phyloP scores from a whole-genome alignment of 2,888 invertebrate genomes.

The Pristionchus arcanus region DNA sequence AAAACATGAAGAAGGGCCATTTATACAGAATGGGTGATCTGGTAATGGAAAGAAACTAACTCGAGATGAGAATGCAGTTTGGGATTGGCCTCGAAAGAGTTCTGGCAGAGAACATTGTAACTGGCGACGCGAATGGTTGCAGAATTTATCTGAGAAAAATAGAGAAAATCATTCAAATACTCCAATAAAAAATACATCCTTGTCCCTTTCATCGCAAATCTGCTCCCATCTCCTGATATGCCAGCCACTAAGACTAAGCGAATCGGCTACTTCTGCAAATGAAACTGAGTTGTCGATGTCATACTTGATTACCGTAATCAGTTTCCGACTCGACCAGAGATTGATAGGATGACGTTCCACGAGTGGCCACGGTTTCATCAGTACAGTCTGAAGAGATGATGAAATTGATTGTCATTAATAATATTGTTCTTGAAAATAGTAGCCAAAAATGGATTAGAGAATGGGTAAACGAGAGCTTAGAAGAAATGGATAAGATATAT shows the following conservation, averaged over 20 bases:
- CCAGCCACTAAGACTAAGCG: not conserved
- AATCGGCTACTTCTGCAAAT: not conserved
- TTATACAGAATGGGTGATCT: too few relatives aligned
- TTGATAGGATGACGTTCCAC: not conserved
- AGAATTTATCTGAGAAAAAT: not conserved
- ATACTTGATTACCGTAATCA: not conserved
- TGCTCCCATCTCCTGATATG: not conserved
- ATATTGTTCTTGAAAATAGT: too few relatives aligned
- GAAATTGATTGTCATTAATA: not conserved
- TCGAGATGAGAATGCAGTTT: not conserved
- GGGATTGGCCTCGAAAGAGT: not conserved
- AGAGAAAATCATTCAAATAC: not conserved
- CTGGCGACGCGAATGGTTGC: constrained; percentile 1
- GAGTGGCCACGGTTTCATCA: not conserved
- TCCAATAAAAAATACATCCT: not conserved
- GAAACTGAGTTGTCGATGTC: not conserved
- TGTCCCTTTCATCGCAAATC: not conserved
- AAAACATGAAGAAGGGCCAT: too few relatives aligned
- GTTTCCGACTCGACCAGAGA: not conserved
- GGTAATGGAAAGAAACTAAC: not conserved
- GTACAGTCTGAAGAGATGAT: not conserved
- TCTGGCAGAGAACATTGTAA: constrained; percentile 16
- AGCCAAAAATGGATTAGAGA: too few relatives aligned
- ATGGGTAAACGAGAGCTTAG: too few relatives aligned
- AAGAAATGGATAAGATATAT: too few relatives aligned